phyloP scores from a whole-genome alignment of 2,113 vertebrate genomes.

The Bubalus kerabau region DNA sequence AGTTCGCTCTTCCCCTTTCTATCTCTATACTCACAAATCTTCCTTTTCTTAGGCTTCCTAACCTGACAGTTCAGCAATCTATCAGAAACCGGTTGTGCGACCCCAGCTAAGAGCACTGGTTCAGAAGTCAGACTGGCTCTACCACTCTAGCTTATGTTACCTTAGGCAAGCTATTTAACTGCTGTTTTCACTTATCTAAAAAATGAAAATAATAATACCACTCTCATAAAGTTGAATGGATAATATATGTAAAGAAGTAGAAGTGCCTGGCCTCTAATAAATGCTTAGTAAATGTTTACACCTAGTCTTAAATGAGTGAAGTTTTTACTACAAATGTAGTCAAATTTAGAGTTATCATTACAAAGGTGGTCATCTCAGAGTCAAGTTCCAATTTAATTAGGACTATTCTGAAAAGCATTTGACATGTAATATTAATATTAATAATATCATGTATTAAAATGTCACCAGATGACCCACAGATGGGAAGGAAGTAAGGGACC shows the following conservation, averaged over 20 bases:
- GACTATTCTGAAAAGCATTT: neutral
- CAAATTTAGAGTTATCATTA: neutral
- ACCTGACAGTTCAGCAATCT: neutral
- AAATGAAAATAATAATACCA: neutral
- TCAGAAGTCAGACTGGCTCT: neutral
- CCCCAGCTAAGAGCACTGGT: neutral
- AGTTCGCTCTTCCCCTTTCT: neutral
- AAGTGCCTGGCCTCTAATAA: neutral
- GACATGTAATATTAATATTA: neutral
- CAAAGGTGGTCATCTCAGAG: neutral
- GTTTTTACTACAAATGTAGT: neutral
- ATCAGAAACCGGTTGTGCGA: neutral
- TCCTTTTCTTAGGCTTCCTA: conserved; percentile 14
- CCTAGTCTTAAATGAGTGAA: neutral
- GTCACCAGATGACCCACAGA: neutral
- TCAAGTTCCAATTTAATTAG: conserved; percentile 3
- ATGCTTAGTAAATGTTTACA: neutral
- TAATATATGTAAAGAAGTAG: neutral
- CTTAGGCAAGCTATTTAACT: neutral
- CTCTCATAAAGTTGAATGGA: neutral
- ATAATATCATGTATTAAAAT: neutral
- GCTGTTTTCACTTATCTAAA: conserved; percentile 6
- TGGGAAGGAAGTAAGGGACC: neutral
- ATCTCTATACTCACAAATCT: neutral
- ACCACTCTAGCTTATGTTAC: neutral